Evolutionary conservation across 2,797 vertebrate species (phyloP).

Genomic region (Enteromius mattozi): DNA sequence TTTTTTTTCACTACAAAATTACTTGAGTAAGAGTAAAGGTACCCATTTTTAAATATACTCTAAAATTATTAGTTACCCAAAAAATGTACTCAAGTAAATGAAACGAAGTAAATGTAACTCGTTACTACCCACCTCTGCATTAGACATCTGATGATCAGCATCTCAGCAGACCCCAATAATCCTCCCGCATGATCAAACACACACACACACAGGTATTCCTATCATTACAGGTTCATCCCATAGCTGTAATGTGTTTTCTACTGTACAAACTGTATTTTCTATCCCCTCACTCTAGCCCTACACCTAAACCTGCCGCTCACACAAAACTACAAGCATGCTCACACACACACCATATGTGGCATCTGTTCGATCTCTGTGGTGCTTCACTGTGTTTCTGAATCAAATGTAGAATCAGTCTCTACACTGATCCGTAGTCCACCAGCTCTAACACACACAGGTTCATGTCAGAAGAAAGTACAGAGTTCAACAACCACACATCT

Average conservation of each 20-base stretch:
- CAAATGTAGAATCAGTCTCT: background rate
- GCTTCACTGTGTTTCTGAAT: background rate
- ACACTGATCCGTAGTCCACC: background rate
- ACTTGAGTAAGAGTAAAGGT: too few relatives aligned
- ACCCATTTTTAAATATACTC: too few relatives aligned
- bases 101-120: too few relatives aligned
- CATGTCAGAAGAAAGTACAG: background rate
- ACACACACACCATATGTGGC: background rate
- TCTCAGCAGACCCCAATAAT: background rate
- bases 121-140: too few relatives aligned
- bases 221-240: background rate
- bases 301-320: too few relatives aligned
- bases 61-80: too few relatives aligned
- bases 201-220: background rate
- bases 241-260: too few relatives aligned
- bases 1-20: too few relatives aligned
- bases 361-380: background rate
- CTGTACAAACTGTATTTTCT: too few relatives aligned
- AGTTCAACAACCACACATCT: background rate
- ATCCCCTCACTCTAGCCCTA: too few relatives aligned
- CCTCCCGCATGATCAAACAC: background rate
- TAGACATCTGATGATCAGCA: background rate
- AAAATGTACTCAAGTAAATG: too few relatives aligned
- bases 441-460: background rate
- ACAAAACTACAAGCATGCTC: too few relatives aligned